A percentile compares a stretch with the other conserved stretches of the same genome.
Evolutionary conservation across 2,888 invertebrate genomes (phyloP).

Genomic region (Hydriomena furcata): DNA sequence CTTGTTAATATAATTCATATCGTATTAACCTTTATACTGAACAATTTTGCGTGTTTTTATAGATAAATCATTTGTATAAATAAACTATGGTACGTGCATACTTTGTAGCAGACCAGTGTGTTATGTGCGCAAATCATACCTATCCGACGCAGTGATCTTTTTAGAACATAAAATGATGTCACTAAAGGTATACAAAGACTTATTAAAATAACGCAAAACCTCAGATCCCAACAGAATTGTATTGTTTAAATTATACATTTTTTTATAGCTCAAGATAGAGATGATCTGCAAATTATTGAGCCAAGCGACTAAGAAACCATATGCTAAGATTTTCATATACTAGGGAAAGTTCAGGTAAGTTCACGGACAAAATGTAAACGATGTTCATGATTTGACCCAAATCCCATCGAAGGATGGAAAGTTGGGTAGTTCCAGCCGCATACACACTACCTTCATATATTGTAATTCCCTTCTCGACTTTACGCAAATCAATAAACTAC

Average conservation of each 20-base stretch:
- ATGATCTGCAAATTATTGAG: too few species aligned
- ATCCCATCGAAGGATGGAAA: not conserved
- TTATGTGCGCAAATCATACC: constrained; percentile 14
- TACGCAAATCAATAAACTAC: constrained; percentile 9
- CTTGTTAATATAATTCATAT: constrained; percentile 38
- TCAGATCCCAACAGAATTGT: too few species aligned
- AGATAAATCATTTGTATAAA: constrained; percentile 19
- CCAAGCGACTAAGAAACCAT: too few species aligned
- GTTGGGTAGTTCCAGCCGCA: not conserved
- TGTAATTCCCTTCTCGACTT: constrained; percentile 3
- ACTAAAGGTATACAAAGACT: too few species aligned
- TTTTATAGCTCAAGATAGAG: too few species aligned
- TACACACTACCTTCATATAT: constrained; percentile 3
- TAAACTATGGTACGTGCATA: constrained; percentile 13
- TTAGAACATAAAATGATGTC: constrained; percentile 15
- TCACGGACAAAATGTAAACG: not conserved
- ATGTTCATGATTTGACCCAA: not conserved
- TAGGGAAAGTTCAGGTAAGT: too few species aligned
- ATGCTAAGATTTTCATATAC: too few species aligned
- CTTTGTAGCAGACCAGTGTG: constrained; percentile 15
- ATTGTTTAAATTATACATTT: too few species aligned
- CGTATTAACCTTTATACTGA: constrained; percentile 36
- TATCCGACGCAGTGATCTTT: constrained; percentile 18
- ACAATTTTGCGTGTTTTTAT: constrained; percentile 21
- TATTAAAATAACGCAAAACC: too few species aligned